Evolutionary conservation across 2,113 vertebrate species (phyloP).

Genomic region (Antidorcas marsupialis): DNA sequence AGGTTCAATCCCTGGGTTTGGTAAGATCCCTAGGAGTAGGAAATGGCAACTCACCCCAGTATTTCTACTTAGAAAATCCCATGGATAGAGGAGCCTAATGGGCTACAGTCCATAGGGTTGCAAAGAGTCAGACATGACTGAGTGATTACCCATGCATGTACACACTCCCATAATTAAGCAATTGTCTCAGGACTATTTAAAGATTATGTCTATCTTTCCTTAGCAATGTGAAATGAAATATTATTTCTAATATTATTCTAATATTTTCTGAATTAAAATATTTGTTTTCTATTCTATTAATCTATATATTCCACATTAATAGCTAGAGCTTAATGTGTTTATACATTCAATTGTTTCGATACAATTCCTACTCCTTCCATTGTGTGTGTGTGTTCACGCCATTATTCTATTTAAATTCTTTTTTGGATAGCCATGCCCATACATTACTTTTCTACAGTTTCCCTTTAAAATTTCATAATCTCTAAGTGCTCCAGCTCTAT

Average conservation of each 20-base stretch:
- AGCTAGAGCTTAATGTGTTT: neutral
- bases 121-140: neutral
- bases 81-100: neutral
- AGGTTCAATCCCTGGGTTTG: neutral
- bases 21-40: neutral
- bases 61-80: neutral
- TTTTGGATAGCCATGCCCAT: neutral
- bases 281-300: neutral
- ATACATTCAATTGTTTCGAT: neutral
- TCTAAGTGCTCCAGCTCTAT: neutral
- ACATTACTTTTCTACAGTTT: neutral
- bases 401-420: neutral
- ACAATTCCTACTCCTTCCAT: neutral
- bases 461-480: neutral
- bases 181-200: neutral
- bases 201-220: neutral
- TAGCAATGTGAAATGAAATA: neutral
- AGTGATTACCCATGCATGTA: neutral
- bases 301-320: neutral
- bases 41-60: neutral
- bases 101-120: neutral
- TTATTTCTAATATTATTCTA: constrained; percentile 8
- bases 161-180: neutral
- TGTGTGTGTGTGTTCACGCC: neutral
- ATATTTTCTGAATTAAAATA: neutral